Evolutionary conservation across 1,140 invertebrate genomes (phyloP).

Genomic region (Ruditapes philippinarum): DNA sequence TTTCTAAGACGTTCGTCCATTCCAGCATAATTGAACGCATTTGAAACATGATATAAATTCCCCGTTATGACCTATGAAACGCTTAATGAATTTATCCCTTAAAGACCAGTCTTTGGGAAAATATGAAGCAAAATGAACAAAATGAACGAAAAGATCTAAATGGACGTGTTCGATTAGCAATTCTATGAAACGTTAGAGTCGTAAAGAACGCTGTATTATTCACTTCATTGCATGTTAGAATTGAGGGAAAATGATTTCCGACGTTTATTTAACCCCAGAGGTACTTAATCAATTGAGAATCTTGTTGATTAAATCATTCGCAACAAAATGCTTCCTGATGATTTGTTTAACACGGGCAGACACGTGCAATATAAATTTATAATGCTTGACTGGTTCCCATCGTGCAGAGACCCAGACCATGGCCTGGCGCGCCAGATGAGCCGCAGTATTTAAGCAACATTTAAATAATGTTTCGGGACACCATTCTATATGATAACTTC

Average conservation of each 20-base stretch:
- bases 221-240: constrained; percentile 54
- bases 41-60: constrained; percentile 68
- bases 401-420: background rate
- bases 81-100: constrained; percentile 67
- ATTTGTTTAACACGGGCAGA: background rate
- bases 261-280: constrained; percentile 69
- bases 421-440: too few species aligned
- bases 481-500: too few species aligned
- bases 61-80: constrained; percentile 68
- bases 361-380: constrained; percentile 39
- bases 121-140: constrained; percentile 62
- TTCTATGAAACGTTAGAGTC: constrained; percentile 51
- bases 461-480: too few species aligned
- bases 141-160: constrained; percentile 61
- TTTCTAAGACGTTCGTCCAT: constrained; percentile 52
- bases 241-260: constrained; percentile 63
- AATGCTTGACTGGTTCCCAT: background rate
- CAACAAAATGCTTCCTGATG: constrained; percentile 34
- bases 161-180: constrained; percentile 52
- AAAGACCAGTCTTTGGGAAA: background rate
- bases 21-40: constrained; percentile 56
- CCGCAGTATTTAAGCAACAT: too few species aligned
- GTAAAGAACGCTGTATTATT: constrained; percentile 66
- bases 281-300: constrained; percentile 64
- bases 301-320: constrained; percentile 64